Conservation (phyloP, 2,797 vertebrate species). For the Champsocephalus gunnari region DNA sequence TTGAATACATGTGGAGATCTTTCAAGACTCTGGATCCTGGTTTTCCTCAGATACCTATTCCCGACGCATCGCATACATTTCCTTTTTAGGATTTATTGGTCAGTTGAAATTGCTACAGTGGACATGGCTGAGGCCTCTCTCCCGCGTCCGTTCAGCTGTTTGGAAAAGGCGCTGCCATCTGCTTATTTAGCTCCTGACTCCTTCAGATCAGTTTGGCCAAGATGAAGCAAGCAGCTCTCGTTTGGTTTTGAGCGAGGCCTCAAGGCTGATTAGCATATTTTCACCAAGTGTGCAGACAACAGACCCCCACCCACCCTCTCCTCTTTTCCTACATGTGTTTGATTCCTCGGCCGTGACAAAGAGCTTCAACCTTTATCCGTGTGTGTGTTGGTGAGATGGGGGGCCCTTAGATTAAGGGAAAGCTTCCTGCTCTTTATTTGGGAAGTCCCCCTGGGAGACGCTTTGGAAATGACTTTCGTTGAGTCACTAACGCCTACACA, state of each 20-base stretch:
- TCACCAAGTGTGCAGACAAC: constrained; percentile 72
- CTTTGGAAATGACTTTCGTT: constrained; percentile 80
- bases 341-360: constrained; percentile 87
- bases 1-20: neutral
- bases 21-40: neutral
- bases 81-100: neutral
- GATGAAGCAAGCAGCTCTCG: constrained; percentile 63
- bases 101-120: constrained; percentile 48
- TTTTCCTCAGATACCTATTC: neutral
- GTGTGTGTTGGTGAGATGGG: constrained; percentile 78
- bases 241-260: constrained; percentile 72
- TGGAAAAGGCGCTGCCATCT: constrained; percentile 64
- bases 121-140: constrained; percentile 58
- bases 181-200: constrained; percentile 70
- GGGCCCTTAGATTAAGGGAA: constrained; percentile 87
- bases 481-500: constrained; percentile 68
- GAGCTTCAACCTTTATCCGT: constrained; percentile 84
- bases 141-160: constrained; percentile 64
- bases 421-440: constrained; percentile 88
- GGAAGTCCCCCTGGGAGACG: constrained; percentile 76
- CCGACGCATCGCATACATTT: neutral
- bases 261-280: constrained; percentile 80
- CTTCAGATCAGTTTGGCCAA: constrained; percentile 66
- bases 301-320: constrained; percentile 28
- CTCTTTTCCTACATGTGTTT: constrained; percentile 74